Percentiles rank a stretch among this genome's conserved stretches.
Conservation (phyloP, 2,113 vertebrate species). For the Dicaeum eximium region DNA sequence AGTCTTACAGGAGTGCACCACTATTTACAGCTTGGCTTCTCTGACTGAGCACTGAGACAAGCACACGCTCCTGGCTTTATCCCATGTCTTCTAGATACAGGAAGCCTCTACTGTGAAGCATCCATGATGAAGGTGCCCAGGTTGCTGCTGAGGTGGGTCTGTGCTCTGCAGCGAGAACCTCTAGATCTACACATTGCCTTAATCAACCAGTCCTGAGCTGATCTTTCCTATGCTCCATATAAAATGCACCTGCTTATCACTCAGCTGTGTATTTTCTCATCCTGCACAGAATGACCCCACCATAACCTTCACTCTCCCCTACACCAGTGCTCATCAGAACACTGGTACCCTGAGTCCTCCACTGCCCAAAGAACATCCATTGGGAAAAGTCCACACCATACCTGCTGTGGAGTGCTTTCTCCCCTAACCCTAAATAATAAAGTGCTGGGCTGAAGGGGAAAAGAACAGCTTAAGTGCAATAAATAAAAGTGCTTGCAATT, state of each 20-base stretch:
- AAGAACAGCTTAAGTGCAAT: conserved; percentile 71
- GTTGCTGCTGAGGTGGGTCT: not conserved
- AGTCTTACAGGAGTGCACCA: not conserved
- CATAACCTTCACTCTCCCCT: not conserved
- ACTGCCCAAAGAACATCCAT: not conserved
- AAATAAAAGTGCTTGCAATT: conserved; percentile 78
- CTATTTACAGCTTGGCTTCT: not conserved
- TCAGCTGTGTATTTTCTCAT: not conserved
- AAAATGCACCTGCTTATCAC: not conserved
- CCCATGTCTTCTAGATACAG: not conserved
- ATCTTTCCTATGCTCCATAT: not conserved
- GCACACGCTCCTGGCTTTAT: not conserved
- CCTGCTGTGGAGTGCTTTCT: not conserved
- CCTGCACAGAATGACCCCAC: not conserved
- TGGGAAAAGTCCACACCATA: not conserved
- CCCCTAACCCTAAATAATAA: conserved; percentile 44
- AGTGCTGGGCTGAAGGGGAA: conserved; percentile 64
- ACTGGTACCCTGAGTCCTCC: not conserved
- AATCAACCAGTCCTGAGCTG: not conserved
- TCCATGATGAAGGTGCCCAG: not conserved
- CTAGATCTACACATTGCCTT: not conserved
- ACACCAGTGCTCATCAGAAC: not conserved
- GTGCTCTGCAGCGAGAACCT: not conserved
- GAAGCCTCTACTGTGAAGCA: not conserved
- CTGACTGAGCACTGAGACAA: not conserved